A percentile compares a stretch with the other conserved stretches of the same genome.
Evolutionary conservation across 1,140 invertebrate genomes (phyloP).

Genomic region (Aphaenogaster floridana): DNA sequence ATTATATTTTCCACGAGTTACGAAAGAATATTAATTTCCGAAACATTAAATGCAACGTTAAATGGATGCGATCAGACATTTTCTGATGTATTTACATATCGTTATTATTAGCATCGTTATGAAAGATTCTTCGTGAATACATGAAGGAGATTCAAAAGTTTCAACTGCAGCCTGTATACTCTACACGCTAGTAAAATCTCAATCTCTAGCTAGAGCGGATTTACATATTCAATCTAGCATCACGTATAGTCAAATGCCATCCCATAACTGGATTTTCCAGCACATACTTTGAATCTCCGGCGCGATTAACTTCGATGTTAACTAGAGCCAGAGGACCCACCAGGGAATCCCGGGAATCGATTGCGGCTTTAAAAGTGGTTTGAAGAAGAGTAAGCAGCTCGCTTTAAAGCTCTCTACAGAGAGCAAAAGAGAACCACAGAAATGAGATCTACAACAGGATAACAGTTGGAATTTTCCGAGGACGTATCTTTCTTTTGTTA

Average conservation of each 20-base stretch:
- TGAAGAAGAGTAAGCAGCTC: conserved; percentile 58
- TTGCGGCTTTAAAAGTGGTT: conserved; percentile 62
- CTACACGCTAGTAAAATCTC: conserved; percentile 19
- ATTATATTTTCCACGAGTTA: neutral
- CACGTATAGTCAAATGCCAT: conserved; percentile 12
- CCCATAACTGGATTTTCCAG: conserved; percentile 44
- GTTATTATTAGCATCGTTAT: neutral
- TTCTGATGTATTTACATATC: neutral
- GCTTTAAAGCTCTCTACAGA: conserved; percentile 44
- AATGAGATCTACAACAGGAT: conserved; percentile 33
- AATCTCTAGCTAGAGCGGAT: conserved; percentile 36
- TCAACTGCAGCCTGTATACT: neutral
- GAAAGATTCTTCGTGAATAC: conserved; percentile 15
- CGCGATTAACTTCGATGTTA: conserved; percentile 63
- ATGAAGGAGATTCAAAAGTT: conserved; percentile 1
- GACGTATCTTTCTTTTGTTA: neutral
- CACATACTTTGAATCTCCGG: conserved; percentile 62
- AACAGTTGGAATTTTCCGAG: conserved; percentile 32
- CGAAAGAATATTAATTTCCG: conserved; percentile 3
- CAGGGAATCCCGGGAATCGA: conserved; percentile 62
- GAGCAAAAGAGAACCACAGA: conserved; percentile 23
- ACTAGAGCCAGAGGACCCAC: conserved; percentile 20
- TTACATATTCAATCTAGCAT: conserved; percentile 47
- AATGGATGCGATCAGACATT: neutral
- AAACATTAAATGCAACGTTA: neutral